Conservation (phyloP, 1,140 invertebrate species). For the Pararge aegeria region DNA sequence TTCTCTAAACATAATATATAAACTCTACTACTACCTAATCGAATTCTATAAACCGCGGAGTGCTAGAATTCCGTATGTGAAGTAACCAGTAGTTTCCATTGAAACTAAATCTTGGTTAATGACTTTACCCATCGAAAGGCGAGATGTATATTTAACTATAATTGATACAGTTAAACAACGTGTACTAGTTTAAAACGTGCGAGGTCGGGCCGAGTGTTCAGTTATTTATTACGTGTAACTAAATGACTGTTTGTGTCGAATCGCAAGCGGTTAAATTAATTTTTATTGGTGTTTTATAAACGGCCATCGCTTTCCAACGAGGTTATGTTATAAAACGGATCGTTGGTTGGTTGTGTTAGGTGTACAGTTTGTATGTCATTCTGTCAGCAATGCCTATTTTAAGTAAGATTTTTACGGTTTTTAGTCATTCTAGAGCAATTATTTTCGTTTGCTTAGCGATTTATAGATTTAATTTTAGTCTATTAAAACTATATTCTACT, state of each 20-base stretch:
- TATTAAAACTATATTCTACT: too few relatives aligned
- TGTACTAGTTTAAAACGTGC: constrained; percentile 15
- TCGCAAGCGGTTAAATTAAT: constrained; percentile 32
- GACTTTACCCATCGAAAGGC: not conserved
- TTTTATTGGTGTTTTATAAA: constrained; percentile 40
- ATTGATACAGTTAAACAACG: constrained; percentile 1
- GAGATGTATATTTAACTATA: not conserved
- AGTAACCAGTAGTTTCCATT: too few relatives aligned
- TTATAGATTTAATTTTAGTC: too few relatives aligned
- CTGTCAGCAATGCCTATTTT: not conserved
- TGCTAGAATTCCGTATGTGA: too few relatives aligned
- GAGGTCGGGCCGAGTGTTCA: constrained; percentile 18
- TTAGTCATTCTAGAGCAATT: too few relatives aligned
- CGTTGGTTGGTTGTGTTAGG: not conserved
- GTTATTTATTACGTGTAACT: constrained; percentile 45
- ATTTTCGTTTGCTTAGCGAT: too few relatives aligned
- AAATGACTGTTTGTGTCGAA: constrained; percentile 37
- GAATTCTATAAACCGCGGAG: too few relatives aligned
- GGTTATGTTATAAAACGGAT: not conserved
- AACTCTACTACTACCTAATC: too few relatives aligned
- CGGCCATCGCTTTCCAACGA: constrained; percentile 26
- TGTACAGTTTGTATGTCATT: constrained; percentile 10
- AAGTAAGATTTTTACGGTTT: not conserved
- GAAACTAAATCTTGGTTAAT: not conserved
- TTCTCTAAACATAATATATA: too few relatives aligned